These are phyloP conservation scores for Ondatra zibethicus DNA, from an alignment of 2,113 vertebrate genomes.

Conservation along the genomic window DNA sequence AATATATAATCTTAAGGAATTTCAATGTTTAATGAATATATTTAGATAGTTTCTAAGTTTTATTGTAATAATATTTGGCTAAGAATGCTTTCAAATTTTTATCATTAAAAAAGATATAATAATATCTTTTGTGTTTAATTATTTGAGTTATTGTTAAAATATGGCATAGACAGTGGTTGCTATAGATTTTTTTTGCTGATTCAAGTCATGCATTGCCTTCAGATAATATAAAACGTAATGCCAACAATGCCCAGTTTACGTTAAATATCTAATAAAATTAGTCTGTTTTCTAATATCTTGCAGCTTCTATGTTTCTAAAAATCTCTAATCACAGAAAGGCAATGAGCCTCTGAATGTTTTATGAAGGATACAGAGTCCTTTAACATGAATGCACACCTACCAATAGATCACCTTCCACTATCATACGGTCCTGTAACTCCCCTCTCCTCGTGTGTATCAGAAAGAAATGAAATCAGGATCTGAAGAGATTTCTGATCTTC, in stretches of 20 bases:
- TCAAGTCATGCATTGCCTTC: background rate
- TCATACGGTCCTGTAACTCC: background rate
- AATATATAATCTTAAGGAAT: background rate
- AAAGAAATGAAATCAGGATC: background rate
- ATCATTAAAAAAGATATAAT: background rate
- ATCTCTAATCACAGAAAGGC: background rate
- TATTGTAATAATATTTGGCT: background rate
- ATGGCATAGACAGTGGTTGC: background rate
- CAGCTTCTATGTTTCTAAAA: background rate
- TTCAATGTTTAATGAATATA: background rate
- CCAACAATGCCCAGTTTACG: background rate
- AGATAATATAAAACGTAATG: background rate
- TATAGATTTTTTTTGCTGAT: background rate
- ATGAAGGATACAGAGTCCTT: background rate
- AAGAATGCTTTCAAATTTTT: background rate
- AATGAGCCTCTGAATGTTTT: background rate
- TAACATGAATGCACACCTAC: background rate
- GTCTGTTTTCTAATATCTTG: background rate
- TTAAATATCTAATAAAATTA: background rate
- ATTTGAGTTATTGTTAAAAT: background rate
- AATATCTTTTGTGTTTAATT: background rate
- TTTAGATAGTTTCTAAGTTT: background rate
- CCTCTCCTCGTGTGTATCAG: background rate
- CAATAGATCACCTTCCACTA: background rate
- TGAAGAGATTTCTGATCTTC: background rate